Evolutionary conservation across 53 echinoderm and acorn worm genomes (phyloP), one percentile per base, ranked within the genome.

Genomic region (Stichopus horrens): DNA sequence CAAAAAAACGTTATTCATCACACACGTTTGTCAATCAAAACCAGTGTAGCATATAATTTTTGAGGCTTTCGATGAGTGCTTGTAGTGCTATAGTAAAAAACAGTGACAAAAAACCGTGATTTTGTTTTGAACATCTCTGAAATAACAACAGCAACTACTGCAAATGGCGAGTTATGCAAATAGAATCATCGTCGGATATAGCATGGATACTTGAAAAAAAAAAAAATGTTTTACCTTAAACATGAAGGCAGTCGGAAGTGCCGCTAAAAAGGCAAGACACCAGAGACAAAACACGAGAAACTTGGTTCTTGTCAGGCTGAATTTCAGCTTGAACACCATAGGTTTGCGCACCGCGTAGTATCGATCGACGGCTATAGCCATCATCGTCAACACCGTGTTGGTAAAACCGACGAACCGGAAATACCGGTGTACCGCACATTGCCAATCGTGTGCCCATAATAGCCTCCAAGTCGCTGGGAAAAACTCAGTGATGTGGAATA

Each of bases 401-500:
- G 93, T 90, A 77, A 97, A 97, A 13, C 90, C 87, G 13, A 97
- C 94, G 74, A 94, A 97, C 53, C 97, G 92, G 23, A 91, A 90
- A 76, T 91, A 95, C 5, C 97, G 95, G 83, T 93, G 95, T 0
- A 95, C 8, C 6, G 59, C 66, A 82, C 97, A 97, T 73, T 95
- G 94, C 53, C 83, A 74, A 81, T 95, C 91, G 9, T 87, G 63
- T 55, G 91, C 79, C 97, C 97, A 97, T 22, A 97, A 58, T 5
- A 92, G 0, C 58, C 92, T 92, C 97, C 97, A 97, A 14, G 97
- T 95, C 54, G 51, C 74, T 9, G 74, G 73, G 90, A 89, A 95
- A 88, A 96, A 95, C 71, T 96, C 96, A n/a, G 96, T 96, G 53
- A 96, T 88, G 86, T 96, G 96, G 71, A 95, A 95, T 11, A 95